Percentiles rank a stretch among this genome's conserved stretches.
These are phyloP conservation scores for Drosophila birchii DNA, from an alignment of 2,888 invertebrate genomes.

Conservation along the genomic window DNA sequence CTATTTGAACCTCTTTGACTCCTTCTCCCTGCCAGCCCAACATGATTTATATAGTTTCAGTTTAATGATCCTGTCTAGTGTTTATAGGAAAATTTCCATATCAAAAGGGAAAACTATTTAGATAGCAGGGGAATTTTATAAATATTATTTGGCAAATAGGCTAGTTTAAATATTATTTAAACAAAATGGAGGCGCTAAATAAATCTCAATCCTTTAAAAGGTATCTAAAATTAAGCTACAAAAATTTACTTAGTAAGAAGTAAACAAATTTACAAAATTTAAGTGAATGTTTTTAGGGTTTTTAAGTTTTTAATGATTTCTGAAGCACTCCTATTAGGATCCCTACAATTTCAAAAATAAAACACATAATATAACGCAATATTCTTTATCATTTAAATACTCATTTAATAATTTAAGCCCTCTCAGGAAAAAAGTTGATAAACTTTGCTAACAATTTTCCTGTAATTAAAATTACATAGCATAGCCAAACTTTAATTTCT, in stretches of 20 bases:
- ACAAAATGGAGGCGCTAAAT: neutral
- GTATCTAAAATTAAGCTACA: neutral
- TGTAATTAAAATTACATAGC: neutral
- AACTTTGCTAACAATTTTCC: neutral
- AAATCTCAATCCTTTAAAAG: neutral
- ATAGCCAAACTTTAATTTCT: neutral
- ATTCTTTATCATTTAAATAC: neutral
- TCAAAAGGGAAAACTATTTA: neutral
- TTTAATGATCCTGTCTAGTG: constrained; percentile 28
- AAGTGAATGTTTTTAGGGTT: too few relatives aligned
- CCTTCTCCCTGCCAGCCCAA: neutral
- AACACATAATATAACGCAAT: neutral
- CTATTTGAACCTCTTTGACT: neutral
- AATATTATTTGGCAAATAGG: too few relatives aligned
- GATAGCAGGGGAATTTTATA: neutral
- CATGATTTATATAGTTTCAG: constrained; percentile 30
- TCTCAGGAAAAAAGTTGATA: neutral
- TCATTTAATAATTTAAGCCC: too few relatives aligned
- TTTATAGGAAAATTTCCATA: neutral
- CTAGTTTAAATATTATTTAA: neutral
- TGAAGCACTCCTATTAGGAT: neutral
- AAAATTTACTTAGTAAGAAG: neutral
- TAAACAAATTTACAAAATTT: neutral
- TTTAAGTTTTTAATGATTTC: too few relatives aligned
- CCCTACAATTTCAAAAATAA: neutral